phyloP scores from a whole-genome alignment of 2,113 vertebrate species.

The Neolamprologus variostigma region DNA sequence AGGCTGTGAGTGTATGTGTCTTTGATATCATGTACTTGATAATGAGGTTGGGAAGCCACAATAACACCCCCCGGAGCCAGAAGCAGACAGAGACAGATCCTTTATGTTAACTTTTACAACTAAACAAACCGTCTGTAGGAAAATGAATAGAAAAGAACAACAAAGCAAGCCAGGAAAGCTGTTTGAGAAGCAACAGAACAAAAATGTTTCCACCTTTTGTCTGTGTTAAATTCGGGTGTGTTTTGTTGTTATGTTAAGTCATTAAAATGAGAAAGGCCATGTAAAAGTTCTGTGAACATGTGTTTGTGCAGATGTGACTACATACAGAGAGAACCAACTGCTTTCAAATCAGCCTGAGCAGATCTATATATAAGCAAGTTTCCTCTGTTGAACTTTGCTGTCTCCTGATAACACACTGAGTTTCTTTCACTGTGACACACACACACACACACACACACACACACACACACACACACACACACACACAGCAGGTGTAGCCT shows the following conservation, averaged over 20 bases:
- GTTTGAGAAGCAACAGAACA: neutral
- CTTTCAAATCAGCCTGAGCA: constrained; percentile 42
- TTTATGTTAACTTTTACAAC: neutral
- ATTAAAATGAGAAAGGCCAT: neutral
- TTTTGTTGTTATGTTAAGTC: constrained; percentile 1
- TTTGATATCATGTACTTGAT: neutral
- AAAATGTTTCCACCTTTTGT: neutral
- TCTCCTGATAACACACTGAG: constrained; percentile 40
- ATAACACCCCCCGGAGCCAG: neutral
- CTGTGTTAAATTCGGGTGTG: neutral
- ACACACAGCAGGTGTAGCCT: neutral
- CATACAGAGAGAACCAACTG: constrained; percentile 1
- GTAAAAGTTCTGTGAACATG: neutral
- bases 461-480: no score
- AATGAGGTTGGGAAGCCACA: neutral
- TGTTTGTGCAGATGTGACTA: neutral
- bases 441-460: neutral
- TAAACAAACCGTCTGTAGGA: neutral
- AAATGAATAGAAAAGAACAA: neutral
- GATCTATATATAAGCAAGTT: constrained; percentile 32
- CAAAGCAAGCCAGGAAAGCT: neutral
- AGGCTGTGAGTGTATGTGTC: neutral
- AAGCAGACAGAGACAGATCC: neutral
- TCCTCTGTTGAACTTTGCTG: constrained; percentile 32
- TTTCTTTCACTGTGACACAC: neutral